These are phyloP conservation scores for Sipha flava DNA, from an alignment of 1,140 invertebrate genomes.

Conservation along the genomic window DNA sequence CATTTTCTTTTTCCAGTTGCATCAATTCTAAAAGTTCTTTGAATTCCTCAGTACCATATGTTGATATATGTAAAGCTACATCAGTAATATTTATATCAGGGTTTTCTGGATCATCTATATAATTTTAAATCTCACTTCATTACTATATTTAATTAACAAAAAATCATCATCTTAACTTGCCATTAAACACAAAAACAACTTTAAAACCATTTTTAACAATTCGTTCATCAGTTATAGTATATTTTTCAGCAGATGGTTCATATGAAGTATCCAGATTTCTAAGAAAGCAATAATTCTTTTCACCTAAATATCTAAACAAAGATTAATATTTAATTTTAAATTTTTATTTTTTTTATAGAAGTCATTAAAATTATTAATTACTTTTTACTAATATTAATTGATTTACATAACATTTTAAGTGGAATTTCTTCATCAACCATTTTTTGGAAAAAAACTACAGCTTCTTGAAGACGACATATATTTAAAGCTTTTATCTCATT, in stretches of 20 bases:
- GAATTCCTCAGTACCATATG: conserved; percentile 33
- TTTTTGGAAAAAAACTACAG: conserved; percentile 35
- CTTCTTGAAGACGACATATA: conserved; percentile 34
- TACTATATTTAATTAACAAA: neutral
- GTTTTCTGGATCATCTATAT: neutral
- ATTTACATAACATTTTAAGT: conserved; percentile 34
- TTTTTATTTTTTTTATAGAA: no score
- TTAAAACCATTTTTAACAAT: conserved; percentile 39
- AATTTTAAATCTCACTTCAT: neutral
- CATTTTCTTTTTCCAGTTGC: neutral
- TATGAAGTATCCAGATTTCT: conserved; percentile 28
- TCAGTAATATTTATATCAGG: conserved; percentile 27
- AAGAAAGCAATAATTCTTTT: conserved; percentile 34
- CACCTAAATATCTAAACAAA: conserved; percentile 34
- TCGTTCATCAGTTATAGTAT: conserved; percentile 35
- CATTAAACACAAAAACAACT: conserved; percentile 34
- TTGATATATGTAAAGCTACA: conserved; percentile 30
- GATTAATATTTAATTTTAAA: no score
- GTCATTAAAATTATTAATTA: neutral
- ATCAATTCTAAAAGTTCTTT: conserved; percentile 33
- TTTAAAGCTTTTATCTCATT: conserved; percentile 30
- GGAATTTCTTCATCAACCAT: conserved; percentile 32
- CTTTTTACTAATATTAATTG: conserved; percentile 23
- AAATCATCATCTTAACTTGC: neutral
- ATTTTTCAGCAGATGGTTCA: conserved; percentile 20